phyloP scores from a whole-genome alignment of 2,888 invertebrate genomes.

The Watsonalla cultraria region DNA sequence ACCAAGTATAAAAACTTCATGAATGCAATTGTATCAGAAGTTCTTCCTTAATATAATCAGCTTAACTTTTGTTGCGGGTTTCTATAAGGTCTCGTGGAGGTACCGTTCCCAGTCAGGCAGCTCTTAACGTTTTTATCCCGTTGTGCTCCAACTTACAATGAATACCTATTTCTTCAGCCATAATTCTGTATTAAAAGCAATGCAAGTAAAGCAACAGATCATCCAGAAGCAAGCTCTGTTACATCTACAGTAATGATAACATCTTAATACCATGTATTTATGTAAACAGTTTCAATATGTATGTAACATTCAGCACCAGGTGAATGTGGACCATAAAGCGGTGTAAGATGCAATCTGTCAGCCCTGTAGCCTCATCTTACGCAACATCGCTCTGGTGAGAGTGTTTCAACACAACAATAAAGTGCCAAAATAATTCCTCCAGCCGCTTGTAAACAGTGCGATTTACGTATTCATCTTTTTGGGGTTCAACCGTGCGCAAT shows the following conservation, averaged over 20 bases:
- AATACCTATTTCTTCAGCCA: no score
- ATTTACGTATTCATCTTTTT: slow-evolving; percentile 50
- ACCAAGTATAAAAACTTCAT: no score
- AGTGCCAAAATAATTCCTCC: slow-evolving; percentile 58
- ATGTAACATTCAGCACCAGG: slow-evolving; percentile 10
- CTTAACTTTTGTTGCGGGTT: no score
- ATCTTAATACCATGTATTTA: not conserved
- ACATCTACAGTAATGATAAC: slow-evolving; percentile 2
- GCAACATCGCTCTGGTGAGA: slow-evolving; percentile 42
- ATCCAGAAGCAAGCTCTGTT: not conserved
- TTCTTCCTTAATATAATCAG: no score
- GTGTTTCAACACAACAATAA: slow-evolving; percentile 62
- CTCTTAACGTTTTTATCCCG: no score
- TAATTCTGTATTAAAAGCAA: no score
- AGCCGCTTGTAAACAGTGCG: slow-evolving; percentile 52
- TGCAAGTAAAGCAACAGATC: no score
- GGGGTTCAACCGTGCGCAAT: not conserved
- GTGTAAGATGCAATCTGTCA: slow-evolving; percentile 46
- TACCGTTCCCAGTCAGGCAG: no score
- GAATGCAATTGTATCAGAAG: no score
- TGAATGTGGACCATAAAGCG: slow-evolving; percentile 26
- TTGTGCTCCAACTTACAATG: no score
- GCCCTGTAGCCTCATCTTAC: slow-evolving; percentile 37
- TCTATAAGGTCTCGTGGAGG: no score
- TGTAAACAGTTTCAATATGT: not conserved